Base-by-base conservation (phyloP, 2,888 invertebrate genomes). In the Pheosia gnoma region DNA sequence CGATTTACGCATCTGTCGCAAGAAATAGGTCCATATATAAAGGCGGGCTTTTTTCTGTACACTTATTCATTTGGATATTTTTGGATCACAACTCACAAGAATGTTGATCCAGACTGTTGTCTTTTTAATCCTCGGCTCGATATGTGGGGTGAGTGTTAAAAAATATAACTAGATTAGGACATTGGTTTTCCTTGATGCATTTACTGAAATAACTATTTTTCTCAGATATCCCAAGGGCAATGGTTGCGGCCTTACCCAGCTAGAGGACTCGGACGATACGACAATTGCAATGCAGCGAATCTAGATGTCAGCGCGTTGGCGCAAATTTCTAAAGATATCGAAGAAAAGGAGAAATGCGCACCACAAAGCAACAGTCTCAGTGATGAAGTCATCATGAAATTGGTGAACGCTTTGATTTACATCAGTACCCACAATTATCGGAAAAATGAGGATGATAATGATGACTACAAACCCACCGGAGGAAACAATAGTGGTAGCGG, bases 371-470 rank as follows among this genome's bases (percentile, higher is more conserved):
- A 66, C 49, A 62, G 60, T 6, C 70, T 83, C 9, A 83, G 84
- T 41, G 89, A 90, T 63, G 86, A 86, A 60, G 79, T 91, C 13
- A 87, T 91, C 8, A 76, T 85, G 69, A 89, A 87, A 65, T 74
- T 91, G 45, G 82, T 90, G 10, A 88, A 90, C 59, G 91, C 90
- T 8, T 70, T 91, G 37, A 82, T 91, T 36, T 83, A 80, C 41
- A 85, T 84, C 3, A 81, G 86, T 10, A 83, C 86, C 1, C 82
- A 84, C 55, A 79, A 76, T 65, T 78, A 81, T 60, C 74, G 71
- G 10, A 65, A 70, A 59, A 71, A 65, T 72, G 47, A 60, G 8
- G 39, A 25, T 52, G 36, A 38, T 38, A 36, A 10, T n/a, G 10
- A 54, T 3, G 58, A 11, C 13, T 13, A 39, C 13, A 39, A 55